These are phyloP conservation scores for Cottoperca gobio DNA, from an alignment of 2,797 vertebrate genomes.

Conservation along the genomic window DNA sequence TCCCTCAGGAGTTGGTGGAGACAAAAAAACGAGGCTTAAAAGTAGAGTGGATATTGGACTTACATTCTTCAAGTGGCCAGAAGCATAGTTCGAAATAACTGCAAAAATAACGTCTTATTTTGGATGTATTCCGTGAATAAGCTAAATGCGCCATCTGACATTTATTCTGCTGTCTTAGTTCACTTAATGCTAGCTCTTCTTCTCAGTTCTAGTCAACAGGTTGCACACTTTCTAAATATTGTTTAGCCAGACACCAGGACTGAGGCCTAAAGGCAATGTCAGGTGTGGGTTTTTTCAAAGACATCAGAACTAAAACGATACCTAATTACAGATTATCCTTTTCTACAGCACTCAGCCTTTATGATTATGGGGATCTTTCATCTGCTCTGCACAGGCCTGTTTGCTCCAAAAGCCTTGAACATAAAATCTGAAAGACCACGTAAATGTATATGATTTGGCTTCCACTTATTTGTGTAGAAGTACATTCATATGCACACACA, in stretches of 20 bases:
- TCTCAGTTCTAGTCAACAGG: not conserved
- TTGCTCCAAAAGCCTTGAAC: slow-evolving; percentile 2
- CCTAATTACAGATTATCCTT: slow-evolving; percentile 35
- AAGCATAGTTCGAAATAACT: not conserved
- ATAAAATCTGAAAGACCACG: not conserved
- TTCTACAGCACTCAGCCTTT: slow-evolving; percentile 19
- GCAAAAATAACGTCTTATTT: not conserved
- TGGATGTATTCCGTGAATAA: not conserved
- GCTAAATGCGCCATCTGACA: not conserved
- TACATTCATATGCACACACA: not conserved
- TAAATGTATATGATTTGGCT: slow-evolving; percentile 1
- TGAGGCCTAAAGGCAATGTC: not conserved
- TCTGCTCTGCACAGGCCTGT: slow-evolving; percentile 22
- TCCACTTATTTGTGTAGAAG: not conserved
- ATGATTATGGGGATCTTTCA: slow-evolving; percentile 27
- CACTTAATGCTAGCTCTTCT: not conserved
- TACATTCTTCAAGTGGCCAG: too few species aligned
- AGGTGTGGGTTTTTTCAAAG: slow-evolving; percentile 28
- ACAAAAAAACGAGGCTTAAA: not conserved
- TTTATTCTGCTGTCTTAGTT: slow-evolving; percentile 1
- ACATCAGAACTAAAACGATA: slow-evolving; percentile 20
- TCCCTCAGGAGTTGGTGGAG: not conserved
- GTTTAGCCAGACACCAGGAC: not conserved
- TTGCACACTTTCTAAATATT: slow-evolving; percentile 2
- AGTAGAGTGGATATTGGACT: not conserved